phyloP scores from a whole-genome alignment of 2,888 invertebrate genomes.

The Mythimna loreyi region DNA sequence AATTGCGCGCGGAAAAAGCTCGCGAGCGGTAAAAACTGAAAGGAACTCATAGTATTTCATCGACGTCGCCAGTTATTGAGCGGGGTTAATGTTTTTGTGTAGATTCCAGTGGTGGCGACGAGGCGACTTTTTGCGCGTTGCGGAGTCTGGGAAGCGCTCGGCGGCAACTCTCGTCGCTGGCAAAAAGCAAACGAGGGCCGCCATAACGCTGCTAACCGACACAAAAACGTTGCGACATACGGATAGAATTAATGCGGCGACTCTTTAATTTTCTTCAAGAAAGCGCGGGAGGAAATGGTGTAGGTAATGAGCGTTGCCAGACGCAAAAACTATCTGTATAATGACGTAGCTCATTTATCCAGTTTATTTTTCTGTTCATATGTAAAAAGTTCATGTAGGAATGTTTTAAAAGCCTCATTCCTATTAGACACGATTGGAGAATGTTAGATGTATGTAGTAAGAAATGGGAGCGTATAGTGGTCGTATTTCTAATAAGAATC shows the following conservation, averaged over 20 bases:
- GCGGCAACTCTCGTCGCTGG: slow-evolving; percentile 71
- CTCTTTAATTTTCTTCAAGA: slow-evolving; percentile 90
- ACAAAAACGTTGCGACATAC: slow-evolving; percentile 86
- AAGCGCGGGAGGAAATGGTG: slow-evolving; percentile 89
- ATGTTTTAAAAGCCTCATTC: slow-evolving; percentile 71
- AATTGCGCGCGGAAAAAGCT: slow-evolving; percentile 85
- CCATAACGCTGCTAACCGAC: slow-evolving; percentile 83
- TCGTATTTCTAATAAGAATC: slow-evolving; percentile 52
- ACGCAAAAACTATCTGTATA: slow-evolving; percentile 86
- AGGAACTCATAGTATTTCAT: slow-evolving; percentile 90
- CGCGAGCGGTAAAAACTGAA: slow-evolving; percentile 81
- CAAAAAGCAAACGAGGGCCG: slow-evolving; percentile 83
- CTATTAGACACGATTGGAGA: slow-evolving; percentile 66
- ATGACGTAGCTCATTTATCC: slow-evolving; percentile 83
- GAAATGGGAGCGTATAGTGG: slow-evolving; percentile 57
- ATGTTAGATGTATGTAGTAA: slow-evolving; percentile 65
- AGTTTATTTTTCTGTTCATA: slow-evolving; percentile 76
- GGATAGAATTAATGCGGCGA: slow-evolving; percentile 89
- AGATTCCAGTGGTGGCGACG: slow-evolving; percentile 79
- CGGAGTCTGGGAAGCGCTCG: slow-evolving; percentile 85
- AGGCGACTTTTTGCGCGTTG: slow-evolving; percentile 74
- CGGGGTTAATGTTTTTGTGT: slow-evolving; percentile 84
- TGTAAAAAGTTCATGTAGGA: slow-evolving; percentile 69
- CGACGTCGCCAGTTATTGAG: slow-evolving; percentile 88
- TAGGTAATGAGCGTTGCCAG: slow-evolving; percentile 86